A percentile compares a stretch with the other conserved stretches of the same genome.
Conservation (phyloP, 2,113 vertebrate genomes). For the Larimichthys polyactis region DNA sequence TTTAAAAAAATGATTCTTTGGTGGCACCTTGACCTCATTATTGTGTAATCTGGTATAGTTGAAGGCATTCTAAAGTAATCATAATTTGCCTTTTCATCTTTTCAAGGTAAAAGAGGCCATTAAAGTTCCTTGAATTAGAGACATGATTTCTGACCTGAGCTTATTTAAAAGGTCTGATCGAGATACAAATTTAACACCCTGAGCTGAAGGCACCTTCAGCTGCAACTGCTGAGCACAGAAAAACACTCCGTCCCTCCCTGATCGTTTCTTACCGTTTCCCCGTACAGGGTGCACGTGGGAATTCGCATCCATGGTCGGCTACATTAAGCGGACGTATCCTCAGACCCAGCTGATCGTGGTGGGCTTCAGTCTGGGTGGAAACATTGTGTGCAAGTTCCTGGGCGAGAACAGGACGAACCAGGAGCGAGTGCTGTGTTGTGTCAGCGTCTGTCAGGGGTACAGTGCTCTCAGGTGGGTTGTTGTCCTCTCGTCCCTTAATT, state of each 20-base stretch:
- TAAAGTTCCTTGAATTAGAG: neutral
- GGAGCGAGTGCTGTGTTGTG: constrained; percentile 93
- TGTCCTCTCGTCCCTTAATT: constrained; percentile 40
- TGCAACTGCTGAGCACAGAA: constrained; percentile 31
- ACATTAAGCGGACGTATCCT: constrained; percentile 92
- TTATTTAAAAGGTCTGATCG: constrained; percentile 1
- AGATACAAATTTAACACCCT: constrained; percentile 12
- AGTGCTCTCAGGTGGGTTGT: constrained; percentile 92
- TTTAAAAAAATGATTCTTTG: neutral
- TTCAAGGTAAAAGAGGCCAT: neutral
- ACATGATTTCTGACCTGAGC: constrained; percentile 2
- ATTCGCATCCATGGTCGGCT: constrained; percentile 95
- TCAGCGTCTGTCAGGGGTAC: constrained; percentile 98
- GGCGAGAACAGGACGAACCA: constrained; percentile 94
- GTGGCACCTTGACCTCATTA: neutral
- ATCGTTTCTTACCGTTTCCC: constrained; percentile 31
- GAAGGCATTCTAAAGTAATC: neutral
- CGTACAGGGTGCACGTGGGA: constrained; percentile 96
- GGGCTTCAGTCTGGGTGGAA: constrained; percentile 97
- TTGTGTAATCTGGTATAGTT: neutral
- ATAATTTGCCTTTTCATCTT: neutral
- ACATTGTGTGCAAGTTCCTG: constrained; percentile 98
- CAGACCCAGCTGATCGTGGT: constrained; percentile 93
- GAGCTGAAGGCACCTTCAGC: constrained; percentile 42
- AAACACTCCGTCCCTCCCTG: neutral